Evolutionary conservation across 1,140 invertebrate genomes (phyloP), one percentile per base, ranked within the genome.

Genomic region (Brachionus paranguensis): DNA sequence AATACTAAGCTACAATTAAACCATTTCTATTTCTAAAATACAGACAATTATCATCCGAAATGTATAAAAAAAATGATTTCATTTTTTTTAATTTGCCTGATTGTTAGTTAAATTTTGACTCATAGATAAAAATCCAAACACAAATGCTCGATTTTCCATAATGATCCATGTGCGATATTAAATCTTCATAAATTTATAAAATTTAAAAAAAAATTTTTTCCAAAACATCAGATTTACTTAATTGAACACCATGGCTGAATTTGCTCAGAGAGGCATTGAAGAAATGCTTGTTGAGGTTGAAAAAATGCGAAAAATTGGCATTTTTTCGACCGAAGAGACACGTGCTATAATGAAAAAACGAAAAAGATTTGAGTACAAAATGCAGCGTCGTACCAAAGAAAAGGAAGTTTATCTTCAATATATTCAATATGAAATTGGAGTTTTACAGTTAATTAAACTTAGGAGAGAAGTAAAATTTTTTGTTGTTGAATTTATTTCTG

Each of bases 321-420:
- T 94, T 47, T 94, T 93, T 86, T 90, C 90, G n/a, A 90, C 90
- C 85, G 90, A 91, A 84, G 93, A 94, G 91, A 92, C 93, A 86
- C 93, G 93, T 86, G 90, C 90, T 85, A 93, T 94, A 83, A 90
- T 92, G 24, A 92, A 92, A 85, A 93, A 92, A 87, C 89, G 92
- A 14, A 92, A 92, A 86, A 91, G 92, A 83, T 92, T 91, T 88
- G 93, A 94, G 87, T 93, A 94, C 85, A 93, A 92, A 88, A 90
- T 94, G 84, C 92, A 93, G 86, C 89, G 92, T 83, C 89, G 89
- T 86, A 90, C 90, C 1, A 93, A 93, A 88, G 88, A 88, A 27
- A 93, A 93, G 88, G 92, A 93, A 86, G 93, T 94, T 87, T 93
- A 91, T 88, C 88, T 93, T 10, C 90, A 91, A 81, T 94, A 94